Evolutionary conservation across 2,888 invertebrate genomes (phyloP), one percentile per base, ranked within the genome.

Genomic region (Taenaris catops): DNA sequence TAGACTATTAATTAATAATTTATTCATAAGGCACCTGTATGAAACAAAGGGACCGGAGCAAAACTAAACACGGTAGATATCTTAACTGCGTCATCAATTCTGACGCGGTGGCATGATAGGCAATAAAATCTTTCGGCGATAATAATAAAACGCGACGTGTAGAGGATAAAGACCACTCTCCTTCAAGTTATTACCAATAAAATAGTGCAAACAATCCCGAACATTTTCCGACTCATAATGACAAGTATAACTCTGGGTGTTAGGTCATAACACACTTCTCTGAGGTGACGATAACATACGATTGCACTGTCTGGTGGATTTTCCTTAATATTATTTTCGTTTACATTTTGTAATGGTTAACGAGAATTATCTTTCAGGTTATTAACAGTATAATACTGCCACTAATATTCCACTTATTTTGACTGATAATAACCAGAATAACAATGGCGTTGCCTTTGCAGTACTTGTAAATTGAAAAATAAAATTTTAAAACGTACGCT

Each of bases 101-200:
- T 23, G 34, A 38, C 34, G 40, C 44, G 41, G 44, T 44, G 32
- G 19, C 39, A 40, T 29, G 43, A 49, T 47, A 44, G 46, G 40
- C 45, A 49, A 40, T 53, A 52, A 52, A 53, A 47, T 42, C 49
- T 41, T 46, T 44, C 45, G 44, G 50, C 47, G 51, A 48, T 49
- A 52, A 48, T 47, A 49, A 48, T 52, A 52, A 52, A 52, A 33
- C 43, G 37, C 37, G 34, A 41, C 43, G 41, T 45, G 38, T 44
- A 39, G 23, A 35, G 34, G 35, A 45, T 45, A 49, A 49, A 49
- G 43, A 40, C 40, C 45, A 34, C 41, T 45, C 37, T 32, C 23
- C 39, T 34, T 21, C 46, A 41, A 43, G 48, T 50, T 52, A 50
- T 50, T 44, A 35, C 41, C 45, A 37, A 51, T 49, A 49, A 49